A percentile compares a stretch with the other conserved stretches of the same genome.
Evolutionary conservation across 2,888 invertebrate species (phyloP).

Genomic region (Napeogenes sylphis): DNA sequence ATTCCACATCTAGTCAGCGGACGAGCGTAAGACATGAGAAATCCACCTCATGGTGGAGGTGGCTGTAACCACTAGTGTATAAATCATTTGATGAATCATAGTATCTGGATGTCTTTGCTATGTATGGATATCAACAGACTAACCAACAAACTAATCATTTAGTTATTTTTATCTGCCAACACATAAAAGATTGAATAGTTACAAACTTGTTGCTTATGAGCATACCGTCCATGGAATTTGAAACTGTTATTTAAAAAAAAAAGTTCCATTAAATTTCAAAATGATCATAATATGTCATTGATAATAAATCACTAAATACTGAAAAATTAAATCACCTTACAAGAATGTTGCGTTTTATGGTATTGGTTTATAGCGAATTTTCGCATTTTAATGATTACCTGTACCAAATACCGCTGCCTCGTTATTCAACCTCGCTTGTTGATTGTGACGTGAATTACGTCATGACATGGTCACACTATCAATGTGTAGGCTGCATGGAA

Average conservation of each 20-base stretch:
- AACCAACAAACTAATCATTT: conserved; percentile 47
- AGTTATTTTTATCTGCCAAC: conserved; percentile 43
- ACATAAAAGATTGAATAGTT: conserved; percentile 32
- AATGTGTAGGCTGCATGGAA: conserved; percentile 27
- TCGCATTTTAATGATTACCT: not conserved
- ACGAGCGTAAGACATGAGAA: conserved; percentile 31
- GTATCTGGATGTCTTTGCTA: conserved; percentile 58
- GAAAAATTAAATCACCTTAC: too few relatives aligned
- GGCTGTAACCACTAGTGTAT: conserved; percentile 44
- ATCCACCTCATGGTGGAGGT: conserved; percentile 26
- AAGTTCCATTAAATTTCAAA: too few relatives aligned
- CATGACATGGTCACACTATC: conserved; percentile 22
- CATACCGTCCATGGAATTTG: too few relatives aligned
- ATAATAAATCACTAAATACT: too few relatives aligned
- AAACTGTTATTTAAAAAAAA: too few relatives aligned
- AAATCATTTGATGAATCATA: conserved; percentile 68
- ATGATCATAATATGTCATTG: too few relatives aligned
- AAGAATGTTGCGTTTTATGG: not conserved
- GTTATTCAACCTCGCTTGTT: conserved; percentile 13
- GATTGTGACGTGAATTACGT: conserved; percentile 31
- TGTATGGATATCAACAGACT: conserved; percentile 53
- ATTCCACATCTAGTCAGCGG: conserved; percentile 58
- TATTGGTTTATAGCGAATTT: not conserved
- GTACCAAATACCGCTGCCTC: not conserved
- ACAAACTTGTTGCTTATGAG: too few relatives aligned